These are phyloP conservation scores for Anthoscopus minutus DNA, from an alignment of 2,113 vertebrate genomes.

Conservation along the genomic window DNA sequence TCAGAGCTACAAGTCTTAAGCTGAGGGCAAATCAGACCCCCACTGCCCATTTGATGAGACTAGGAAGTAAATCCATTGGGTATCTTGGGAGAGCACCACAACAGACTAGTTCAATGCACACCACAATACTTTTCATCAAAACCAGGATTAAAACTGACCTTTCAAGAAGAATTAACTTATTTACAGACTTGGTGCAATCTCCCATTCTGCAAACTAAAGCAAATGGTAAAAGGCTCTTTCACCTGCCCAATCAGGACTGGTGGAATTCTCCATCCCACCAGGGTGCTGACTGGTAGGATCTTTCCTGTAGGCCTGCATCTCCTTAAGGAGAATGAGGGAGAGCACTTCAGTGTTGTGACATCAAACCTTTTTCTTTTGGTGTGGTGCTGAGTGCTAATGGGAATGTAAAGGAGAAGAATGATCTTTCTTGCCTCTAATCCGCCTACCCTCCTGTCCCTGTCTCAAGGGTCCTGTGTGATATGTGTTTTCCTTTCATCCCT, in stretches of 20 bases:
- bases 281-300: background rate
- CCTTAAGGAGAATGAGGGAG: background rate
- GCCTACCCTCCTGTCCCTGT: background rate
- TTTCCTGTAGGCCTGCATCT: background rate
- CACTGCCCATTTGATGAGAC: background rate
- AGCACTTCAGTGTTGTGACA: background rate
- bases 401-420: slow-evolving; percentile 20
- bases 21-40: background rate
- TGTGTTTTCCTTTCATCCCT: slow-evolving; percentile 30
- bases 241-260: background rate
- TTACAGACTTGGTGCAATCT: background rate
- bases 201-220: background rate
- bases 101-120: background rate
- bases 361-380: background rate
- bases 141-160: background rate
- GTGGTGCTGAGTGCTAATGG: background rate
- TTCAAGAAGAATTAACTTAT: background rate
- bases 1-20: background rate
- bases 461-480: background rate
- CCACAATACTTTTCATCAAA: background rate
- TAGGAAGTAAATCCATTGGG: background rate
- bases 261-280: background rate
- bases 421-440: slow-evolving; percentile 9
- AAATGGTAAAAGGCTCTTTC: background rate
- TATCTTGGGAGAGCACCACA: background rate